These are phyloP conservation scores for Acronicta alni DNA, from an alignment of 2,888 invertebrate genomes.

Conservation along the genomic window DNA sequence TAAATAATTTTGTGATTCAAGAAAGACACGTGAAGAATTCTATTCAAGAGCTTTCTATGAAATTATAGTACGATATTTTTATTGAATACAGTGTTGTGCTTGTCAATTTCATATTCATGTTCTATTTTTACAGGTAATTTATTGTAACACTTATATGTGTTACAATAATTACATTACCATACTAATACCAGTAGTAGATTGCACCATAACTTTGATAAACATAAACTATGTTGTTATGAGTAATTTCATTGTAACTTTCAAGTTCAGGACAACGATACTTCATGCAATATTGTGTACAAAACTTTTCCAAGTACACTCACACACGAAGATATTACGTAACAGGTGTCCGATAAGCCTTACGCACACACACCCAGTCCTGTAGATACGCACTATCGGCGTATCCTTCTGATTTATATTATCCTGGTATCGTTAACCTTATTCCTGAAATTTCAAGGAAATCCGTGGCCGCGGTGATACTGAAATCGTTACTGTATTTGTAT, in stretches of 20 bases:
- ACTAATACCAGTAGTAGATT: too few species aligned
- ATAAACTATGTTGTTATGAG: not conserved
- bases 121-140: too few species aligned
- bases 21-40: too few species aligned
- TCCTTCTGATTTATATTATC: constrained; percentile 65
- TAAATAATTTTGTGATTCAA: too few species aligned
- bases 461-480: constrained; percentile 44
- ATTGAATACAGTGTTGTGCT: too few species aligned
- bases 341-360: constrained; percentile 63
- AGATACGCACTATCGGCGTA: constrained; percentile 33
- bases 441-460: constrained; percentile 85
- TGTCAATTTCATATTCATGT: too few species aligned
- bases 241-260: not conserved
- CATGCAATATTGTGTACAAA: constrained; percentile 11
- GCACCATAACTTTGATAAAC: too few species aligned
- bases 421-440: constrained; percentile 88
- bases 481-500: not conserved
- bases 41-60: too few species aligned
- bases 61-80: too few species aligned
- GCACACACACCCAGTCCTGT: constrained; percentile 57
- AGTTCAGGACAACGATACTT: constrained; percentile 12
- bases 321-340: constrained; percentile 43
- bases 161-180: too few species aligned
- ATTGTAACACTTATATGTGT: too few species aligned
- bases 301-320: constrained; percentile 35